A percentile compares a stretch with the other conserved stretches of the same genome.
Evolutionary conservation across 1,140 invertebrate genomes (phyloP).

Genomic region (Chymomyza costata): DNA sequence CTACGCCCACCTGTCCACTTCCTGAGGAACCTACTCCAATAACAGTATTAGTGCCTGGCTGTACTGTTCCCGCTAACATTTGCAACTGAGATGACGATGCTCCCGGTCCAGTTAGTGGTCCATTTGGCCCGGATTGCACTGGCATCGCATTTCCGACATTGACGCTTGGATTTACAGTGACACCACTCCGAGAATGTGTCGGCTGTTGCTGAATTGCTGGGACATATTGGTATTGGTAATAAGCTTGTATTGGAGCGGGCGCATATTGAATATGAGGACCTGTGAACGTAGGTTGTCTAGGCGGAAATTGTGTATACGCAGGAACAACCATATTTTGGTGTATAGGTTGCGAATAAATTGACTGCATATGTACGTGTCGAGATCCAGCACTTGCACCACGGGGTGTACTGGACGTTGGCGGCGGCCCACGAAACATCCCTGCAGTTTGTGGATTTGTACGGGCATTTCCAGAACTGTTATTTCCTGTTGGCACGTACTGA

Average conservation of each 20-base stretch:
- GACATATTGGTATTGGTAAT: constrained; percentile 58
- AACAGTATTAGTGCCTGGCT: constrained; percentile 44
- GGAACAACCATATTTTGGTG: constrained; percentile 47
- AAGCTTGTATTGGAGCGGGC: constrained; percentile 30
- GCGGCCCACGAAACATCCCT: constrained; percentile 54
- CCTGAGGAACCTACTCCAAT: constrained; percentile 40
- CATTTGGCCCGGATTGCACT: constrained; percentile 54
- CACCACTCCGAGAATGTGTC: constrained; percentile 46
- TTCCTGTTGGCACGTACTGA: constrained; percentile 53
- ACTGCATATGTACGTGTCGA: constrained; percentile 51
- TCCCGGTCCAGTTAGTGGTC: constrained; percentile 49
- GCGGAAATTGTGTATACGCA: constrained; percentile 45
- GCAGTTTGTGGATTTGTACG: constrained; percentile 53
- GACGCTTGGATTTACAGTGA: constrained; percentile 48
- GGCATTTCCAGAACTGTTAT: constrained; percentile 46
- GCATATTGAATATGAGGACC: constrained; percentile 55
- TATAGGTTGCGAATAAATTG: constrained; percentile 50
- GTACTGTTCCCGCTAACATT: constrained; percentile 48
- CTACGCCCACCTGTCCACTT: constrained; percentile 48
- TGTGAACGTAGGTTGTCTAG: constrained; percentile 52
- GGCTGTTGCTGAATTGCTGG: constrained; percentile 44
- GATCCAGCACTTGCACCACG: constrained; percentile 34
- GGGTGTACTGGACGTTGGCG: constrained; percentile 38
- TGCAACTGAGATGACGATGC: constrained; percentile 44
- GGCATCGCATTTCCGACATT: constrained; percentile 52